A percentile compares a stretch with the other conserved stretches of the same genome.
These are phyloP conservation scores for Synanceia verrucosa DNA, from an alignment of 2,797 vertebrate species.

Conservation along the genomic window DNA sequence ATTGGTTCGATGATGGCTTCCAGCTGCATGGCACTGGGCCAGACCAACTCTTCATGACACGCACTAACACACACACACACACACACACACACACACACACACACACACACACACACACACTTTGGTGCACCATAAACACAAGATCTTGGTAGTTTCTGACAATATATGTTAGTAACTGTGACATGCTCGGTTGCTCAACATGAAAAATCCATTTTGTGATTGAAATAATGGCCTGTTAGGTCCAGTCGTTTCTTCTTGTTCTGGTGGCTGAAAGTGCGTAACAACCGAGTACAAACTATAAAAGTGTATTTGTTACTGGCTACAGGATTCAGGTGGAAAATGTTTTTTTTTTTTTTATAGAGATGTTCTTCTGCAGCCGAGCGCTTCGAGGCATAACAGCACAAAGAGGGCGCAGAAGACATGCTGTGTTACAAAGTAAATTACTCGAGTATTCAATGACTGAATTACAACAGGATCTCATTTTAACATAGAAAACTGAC, in stretches of 20 bases:
- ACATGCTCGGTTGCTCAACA: conserved; percentile 34
- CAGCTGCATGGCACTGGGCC: conserved; percentile 91
- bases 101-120: conserved; percentile 18
- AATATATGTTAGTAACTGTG: conserved; percentile 46
- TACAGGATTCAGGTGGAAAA: not conserved
- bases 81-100: conserved; percentile 1
- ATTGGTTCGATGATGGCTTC: conserved; percentile 96
- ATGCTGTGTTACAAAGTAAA: not conserved
- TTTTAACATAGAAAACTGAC: not conserved
- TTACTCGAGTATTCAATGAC: not conserved
- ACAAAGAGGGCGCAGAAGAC: conserved; percentile 16
- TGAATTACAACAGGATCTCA: not conserved
- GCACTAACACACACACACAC: no score
- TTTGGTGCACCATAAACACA: conserved; percentile 55
- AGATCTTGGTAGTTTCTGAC: conserved; percentile 53
- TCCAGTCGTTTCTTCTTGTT: conserved; percentile 18
- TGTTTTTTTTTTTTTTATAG: not conserved
- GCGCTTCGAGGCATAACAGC: not conserved
- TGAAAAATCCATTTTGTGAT: conserved; percentile 52
- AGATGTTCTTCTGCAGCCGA: conserved; percentile 9
- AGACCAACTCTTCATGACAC: conserved; percentile 71
- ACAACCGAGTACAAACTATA: conserved; percentile 26
- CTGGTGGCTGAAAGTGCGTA: conserved; percentile 5
- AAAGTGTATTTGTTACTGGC: conserved; percentile 19
- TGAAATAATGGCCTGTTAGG: conserved; percentile 53